Evolutionary conservation across 1,140 invertebrate genomes (phyloP), one percentile per base, ranked within the genome.

Genomic region (Cydia amplana): DNA sequence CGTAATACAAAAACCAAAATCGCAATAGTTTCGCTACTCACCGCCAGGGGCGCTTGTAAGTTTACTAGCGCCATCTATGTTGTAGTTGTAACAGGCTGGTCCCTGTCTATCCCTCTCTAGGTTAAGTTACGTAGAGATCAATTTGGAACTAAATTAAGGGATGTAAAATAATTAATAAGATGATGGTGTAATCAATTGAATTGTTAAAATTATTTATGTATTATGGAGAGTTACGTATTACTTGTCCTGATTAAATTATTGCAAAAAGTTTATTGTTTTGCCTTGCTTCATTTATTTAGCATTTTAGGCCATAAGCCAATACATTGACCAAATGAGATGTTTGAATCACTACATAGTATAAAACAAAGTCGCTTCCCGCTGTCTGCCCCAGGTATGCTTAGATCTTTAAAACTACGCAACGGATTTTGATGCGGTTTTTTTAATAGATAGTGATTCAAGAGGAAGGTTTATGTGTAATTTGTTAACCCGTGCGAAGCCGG

Each of bases 221-320:
- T 89, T 89, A 89, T 85, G 86, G 83, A 89, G 89, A 86, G 86
- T 87, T 91, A 86, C 84, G 80, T 90, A 89, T 86, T 86, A 87
- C 86, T 90, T 91, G 90, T 92, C 90, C 87, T 85, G 86, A 92
- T 89, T 90, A 91, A 91, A 92, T 87, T 88, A 90, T 89, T 85
- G 83, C 82, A 89, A 91, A 76, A 75, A 81, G 85, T 81, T 78
- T 77, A 20, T 64, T 43, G 63, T 65, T 70, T 81, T 43, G 64
- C 20, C 43, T 18, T 70, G 2, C 5, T 70, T 20, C 32, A 1
- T 28, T 10, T 65, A 25, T 36, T 46, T n/a, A n/a, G n/a, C n/a
- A n/a, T n/a, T n/a, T n/a, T 46, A 46, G 14, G 12, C 43, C 43
- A 12, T 16, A 16, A 46, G 12, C 2, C 43, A 46, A 46, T 14